Conservation (phyloP, 2,797 vertebrate species). For the Pyrocephalus nanus region DNA sequence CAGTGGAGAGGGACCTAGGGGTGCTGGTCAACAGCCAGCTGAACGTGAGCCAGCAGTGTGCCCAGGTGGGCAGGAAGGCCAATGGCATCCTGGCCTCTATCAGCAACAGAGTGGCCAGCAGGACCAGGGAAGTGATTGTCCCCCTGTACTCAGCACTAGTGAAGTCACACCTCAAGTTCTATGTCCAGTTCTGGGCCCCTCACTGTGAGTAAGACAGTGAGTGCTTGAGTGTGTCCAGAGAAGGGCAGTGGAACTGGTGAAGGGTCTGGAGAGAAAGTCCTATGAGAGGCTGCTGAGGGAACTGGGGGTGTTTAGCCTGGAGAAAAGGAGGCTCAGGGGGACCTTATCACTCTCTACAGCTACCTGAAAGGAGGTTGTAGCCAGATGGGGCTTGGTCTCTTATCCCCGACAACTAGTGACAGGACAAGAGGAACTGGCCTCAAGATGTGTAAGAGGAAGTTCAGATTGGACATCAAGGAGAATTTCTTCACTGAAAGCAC, state of each 20-base stretch:
- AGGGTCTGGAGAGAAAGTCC: neutral
- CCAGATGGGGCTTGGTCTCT: rapidly evolving
- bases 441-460: neutral
- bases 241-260: neutral
- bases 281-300: neutral
- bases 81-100: neutral
- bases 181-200: neutral
- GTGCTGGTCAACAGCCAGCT: neutral
- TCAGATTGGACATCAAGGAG: neutral
- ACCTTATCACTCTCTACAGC: neutral
- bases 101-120: neutral
- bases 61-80: neutral
- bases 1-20: neutral
- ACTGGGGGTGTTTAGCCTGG: neutral
- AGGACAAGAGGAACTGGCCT: neutral
- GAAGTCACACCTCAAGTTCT: neutral
- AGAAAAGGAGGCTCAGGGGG: neutral
- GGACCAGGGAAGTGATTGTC: no score
- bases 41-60: neutral
- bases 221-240: neutral
- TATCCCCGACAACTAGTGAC: neutral
- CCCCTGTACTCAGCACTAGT: neutral
- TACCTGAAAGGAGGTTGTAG: no score
- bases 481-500: neutral
- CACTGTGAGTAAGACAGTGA: neutral